Evolutionary conservation across 2,888 invertebrate genomes (phyloP).

Genomic region (Mimumesa dahlbomi): DNA sequence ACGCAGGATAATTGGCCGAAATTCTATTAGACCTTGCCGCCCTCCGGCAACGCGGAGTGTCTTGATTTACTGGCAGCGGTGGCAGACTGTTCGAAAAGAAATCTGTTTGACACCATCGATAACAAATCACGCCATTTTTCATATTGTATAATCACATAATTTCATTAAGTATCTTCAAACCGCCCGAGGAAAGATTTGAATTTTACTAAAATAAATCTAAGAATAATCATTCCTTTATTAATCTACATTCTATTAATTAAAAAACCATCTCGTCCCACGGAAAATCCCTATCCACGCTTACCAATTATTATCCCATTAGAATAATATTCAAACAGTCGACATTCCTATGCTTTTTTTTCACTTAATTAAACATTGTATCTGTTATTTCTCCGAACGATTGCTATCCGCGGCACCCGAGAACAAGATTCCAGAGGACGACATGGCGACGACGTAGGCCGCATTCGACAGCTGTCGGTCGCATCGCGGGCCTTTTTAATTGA

Average conservation of each 20-base stretch:
- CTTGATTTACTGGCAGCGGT: constrained; percentile 67
- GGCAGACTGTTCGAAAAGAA: constrained; percentile 54
- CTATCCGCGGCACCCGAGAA: background rate
- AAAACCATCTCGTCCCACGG: too few species aligned
- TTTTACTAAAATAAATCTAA: too few species aligned
- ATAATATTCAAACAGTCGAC: too few species aligned
- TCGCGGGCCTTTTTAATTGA: constrained; percentile 73
- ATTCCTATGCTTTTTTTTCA: too few species aligned
- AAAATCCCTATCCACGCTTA: too few species aligned
- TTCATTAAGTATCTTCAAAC: too few species aligned
- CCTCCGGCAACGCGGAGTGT: constrained; percentile 36
- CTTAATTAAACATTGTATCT: background rate
- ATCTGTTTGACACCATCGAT: background rate
- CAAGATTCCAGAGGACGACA: background rate
- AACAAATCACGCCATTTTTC: too few species aligned
- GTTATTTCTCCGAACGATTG: background rate
- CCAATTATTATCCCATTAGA: too few species aligned
- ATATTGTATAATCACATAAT: too few species aligned
- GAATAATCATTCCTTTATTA: too few species aligned
- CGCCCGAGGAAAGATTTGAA: too few species aligned
- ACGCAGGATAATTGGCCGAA: constrained; percentile 69
- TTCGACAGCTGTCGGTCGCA: constrained; percentile 74
- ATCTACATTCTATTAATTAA: too few species aligned
- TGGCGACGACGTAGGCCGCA: constrained; percentile 41
- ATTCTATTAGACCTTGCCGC: constrained; percentile 70